Percentiles rank a stretch among this genome's conserved stretches.
phyloP scores from a whole-genome alignment of 2,113 vertebrate genomes.

The Spea multiplicata region DNA sequence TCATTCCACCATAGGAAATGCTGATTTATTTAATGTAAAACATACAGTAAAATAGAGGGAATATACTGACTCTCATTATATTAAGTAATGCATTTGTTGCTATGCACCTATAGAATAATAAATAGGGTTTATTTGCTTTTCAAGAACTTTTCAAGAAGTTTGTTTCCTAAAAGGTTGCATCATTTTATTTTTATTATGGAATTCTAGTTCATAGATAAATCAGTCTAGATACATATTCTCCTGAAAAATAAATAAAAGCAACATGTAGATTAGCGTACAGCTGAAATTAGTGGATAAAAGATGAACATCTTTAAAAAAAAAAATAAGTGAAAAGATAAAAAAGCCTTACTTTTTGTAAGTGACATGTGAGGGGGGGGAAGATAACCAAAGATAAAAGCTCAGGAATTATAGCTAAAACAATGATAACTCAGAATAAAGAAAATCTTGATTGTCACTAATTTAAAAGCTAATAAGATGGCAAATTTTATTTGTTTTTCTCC shows the following conservation, averaged over 20 bases:
- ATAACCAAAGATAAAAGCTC: conserved; percentile 11
- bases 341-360: conserved; percentile 10
- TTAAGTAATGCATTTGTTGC: no score
- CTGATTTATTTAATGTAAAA: no score
- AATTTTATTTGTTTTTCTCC: neutral
- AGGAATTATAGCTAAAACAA: conserved; percentile 3
- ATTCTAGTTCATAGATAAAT: no score
- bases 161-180: neutral
- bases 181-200: neutral
- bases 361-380: neutral
- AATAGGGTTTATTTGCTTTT: no score
- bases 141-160: no score
- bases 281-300: neutral
- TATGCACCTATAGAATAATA: no score
- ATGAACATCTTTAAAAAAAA: neutral
- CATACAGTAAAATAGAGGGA: no score
- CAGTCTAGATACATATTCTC: no score
- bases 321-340: conserved; percentile 5
- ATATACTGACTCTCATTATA: no score
- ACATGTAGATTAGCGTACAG: neutral
- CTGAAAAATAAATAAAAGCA: no score
- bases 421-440: conserved; percentile 5
- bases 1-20: no score
- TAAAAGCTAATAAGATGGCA: neutral
- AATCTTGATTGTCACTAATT: neutral